Conservation (phyloP, 2,113 vertebrate species). For the Etheostoma spectabile region DNA sequence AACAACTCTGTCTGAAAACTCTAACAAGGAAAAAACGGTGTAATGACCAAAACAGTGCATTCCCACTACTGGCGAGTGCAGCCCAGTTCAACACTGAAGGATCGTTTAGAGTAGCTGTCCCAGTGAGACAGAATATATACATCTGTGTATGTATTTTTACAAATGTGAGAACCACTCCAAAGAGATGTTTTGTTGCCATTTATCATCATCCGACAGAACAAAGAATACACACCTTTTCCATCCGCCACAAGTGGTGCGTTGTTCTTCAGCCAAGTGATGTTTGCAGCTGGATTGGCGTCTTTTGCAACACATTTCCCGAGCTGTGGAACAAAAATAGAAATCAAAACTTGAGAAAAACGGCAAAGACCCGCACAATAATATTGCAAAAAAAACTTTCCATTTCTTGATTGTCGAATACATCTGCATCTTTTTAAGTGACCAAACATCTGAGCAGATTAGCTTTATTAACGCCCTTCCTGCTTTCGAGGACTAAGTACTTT, state of each 20-base stretch:
- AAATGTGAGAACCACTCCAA: conserved; percentile 13
- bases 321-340: conserved; percentile 73
- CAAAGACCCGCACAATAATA: not conserved
- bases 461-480: conserved; percentile 29
- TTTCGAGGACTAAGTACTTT: conserved; percentile 50
- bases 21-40: conserved; percentile 6
- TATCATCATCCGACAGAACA: conserved; percentile 1
- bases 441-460: conserved; percentile 36
- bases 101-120: conserved; percentile 5
- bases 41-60: conserved; percentile 15
- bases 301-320: conserved; percentile 88
- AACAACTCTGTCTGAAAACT: conserved; percentile 44
- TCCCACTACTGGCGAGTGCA: not conserved
- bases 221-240: conserved; percentile 83
- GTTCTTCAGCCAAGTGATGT: conserved; percentile 90
- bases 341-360: conserved; percentile 62
- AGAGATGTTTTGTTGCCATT: conserved; percentile 6
- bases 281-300: conserved; percentile 89
- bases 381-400: not conserved
- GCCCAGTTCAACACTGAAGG: conserved; percentile 25
- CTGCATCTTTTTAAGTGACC: conserved; percentile 42
- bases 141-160: conserved; percentile 13
- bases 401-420: conserved; percentile 3
- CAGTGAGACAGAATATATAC: conserved; percentile 21
- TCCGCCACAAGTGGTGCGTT: conserved; percentile 81